A percentile compares a stretch with the other conserved stretches of the same genome.
Conservation (phyloP, 2,888 invertebrate genomes). For the Dexiosoma caninum region DNA sequence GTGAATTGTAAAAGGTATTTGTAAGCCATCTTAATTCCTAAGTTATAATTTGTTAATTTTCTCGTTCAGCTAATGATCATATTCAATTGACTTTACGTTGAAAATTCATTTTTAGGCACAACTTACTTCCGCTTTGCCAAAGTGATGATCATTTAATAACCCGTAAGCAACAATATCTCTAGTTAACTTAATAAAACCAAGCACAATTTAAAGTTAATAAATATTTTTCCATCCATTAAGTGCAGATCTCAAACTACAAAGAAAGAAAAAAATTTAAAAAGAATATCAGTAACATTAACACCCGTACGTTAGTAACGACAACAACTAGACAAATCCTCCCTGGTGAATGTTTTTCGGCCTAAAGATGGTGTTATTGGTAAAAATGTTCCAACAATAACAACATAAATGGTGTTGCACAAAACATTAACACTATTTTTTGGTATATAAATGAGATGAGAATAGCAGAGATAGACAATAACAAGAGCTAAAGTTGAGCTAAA, state of each 20-base stretch:
- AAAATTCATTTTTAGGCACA: no score
- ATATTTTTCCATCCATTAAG: slow-evolving; percentile 4
- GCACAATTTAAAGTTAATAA: slow-evolving; percentile 36
- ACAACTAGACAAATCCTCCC: slow-evolving; percentile 36
- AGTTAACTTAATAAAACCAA: neutral
- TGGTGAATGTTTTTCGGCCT: slow-evolving; percentile 20
- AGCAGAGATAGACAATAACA: slow-evolving; percentile 14
- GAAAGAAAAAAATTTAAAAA: neutral
- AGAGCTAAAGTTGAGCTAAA: neutral
- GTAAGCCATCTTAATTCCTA: no score
- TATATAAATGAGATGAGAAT: slow-evolving; percentile 35
- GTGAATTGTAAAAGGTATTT: no score
- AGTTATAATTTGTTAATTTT: no score
- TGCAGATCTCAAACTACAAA: neutral
- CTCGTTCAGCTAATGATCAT: no score
- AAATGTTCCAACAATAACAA: slow-evolving; percentile 39
- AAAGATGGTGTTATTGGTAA: slow-evolving; percentile 52
- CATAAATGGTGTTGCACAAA: slow-evolving; percentile 41
- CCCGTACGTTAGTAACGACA: slow-evolving; percentile 36
- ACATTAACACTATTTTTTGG: slow-evolving; percentile 55
- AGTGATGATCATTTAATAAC: no score
- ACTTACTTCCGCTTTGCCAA: no score
- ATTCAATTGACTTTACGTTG: no score
- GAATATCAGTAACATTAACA: slow-evolving; percentile 53
- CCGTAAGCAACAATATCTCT: slow-evolving; percentile 9